Evolutionary conservation across 2,797 vertebrate species (phyloP).

Genomic region (Phrynocephalus forsythii): DNA sequence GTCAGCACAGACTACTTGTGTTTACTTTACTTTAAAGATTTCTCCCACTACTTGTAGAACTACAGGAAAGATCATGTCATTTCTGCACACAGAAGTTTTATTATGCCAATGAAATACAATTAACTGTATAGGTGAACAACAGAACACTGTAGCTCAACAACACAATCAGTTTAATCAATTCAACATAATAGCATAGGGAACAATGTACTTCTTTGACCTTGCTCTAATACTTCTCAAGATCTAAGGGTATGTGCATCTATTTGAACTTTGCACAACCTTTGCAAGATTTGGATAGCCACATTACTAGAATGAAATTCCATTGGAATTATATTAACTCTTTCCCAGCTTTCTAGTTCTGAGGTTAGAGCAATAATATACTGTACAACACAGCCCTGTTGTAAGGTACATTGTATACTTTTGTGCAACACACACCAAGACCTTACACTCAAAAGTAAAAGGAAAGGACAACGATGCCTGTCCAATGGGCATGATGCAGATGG

Average conservation of each 20-base stretch:
- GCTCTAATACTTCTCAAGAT: not conserved
- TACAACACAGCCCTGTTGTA: too few relatives aligned
- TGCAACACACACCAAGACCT: not conserved
- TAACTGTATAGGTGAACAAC: not conserved
- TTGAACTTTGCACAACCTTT: not conserved
- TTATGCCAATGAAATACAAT: not conserved
- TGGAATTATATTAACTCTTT: too few relatives aligned
- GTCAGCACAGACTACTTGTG: not conserved
- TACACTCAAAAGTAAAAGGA: not conserved
- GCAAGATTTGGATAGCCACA: not conserved
- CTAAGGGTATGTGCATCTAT: not conserved
- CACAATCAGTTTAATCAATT: too few relatives aligned
- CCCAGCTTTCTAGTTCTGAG: not conserved
- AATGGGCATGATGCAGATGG: not conserved
- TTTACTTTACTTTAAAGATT: not conserved
- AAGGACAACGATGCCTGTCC: not conserved
- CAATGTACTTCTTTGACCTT: not conserved
- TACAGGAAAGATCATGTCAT: not conserved
- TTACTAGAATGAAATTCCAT: too few relatives aligned
- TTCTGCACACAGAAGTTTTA: not conserved
- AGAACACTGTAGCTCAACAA: too few relatives aligned
- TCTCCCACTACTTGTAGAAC: not conserved
- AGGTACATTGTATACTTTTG: not conserved
- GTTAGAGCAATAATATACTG: not conserved
- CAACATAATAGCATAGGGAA: not conserved